A percentile compares a stretch with the other conserved stretches of the same genome.
Evolutionary conservation across 2,888 invertebrate species (phyloP).

Genomic region (Monopis laevigella): DNA sequence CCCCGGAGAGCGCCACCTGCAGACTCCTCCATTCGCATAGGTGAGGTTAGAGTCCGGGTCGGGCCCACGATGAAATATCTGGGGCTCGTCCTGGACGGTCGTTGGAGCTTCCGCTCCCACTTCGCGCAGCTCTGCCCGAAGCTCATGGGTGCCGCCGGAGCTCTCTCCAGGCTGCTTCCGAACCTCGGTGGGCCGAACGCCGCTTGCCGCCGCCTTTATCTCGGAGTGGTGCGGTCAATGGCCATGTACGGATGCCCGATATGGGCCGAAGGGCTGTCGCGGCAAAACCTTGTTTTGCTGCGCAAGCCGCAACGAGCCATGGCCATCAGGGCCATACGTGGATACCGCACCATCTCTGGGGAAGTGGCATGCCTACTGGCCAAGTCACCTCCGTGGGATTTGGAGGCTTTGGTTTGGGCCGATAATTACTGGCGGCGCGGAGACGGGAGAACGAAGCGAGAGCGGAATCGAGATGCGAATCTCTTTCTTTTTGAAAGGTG

Average conservation of each 20-base stretch:
- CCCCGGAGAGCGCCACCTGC: neutral
- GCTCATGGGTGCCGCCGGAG: neutral
- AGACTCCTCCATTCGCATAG: neutral
- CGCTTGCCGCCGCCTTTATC: neutral
- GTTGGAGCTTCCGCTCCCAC: constrained; percentile 15
- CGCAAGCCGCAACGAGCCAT: neutral
- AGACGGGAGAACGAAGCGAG: too few species aligned
- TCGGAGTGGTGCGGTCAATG: constrained; percentile 1
- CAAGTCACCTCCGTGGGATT: neutral
- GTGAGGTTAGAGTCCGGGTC: constrained; percentile 11
- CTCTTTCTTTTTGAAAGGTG: too few species aligned
- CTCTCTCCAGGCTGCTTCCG: neutral
- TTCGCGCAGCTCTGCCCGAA: constrained; percentile 10
- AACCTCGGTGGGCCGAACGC: neutral
- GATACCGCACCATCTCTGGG: neutral
- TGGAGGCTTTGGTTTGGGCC: too few species aligned
- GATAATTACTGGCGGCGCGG: too few species aligned
- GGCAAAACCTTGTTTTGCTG: neutral
- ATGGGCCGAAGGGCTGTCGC: neutral
- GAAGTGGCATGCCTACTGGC: neutral
- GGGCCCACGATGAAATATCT: constrained; percentile 15
- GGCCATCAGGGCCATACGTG: neutral
- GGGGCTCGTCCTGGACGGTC: constrained; percentile 16
- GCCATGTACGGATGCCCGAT: constrained; percentile 1
- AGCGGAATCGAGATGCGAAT: too few species aligned